These are phyloP conservation scores for Coleophora deauratella DNA, from an alignment of 2,888 invertebrate species.

Conservation along the genomic window DNA sequence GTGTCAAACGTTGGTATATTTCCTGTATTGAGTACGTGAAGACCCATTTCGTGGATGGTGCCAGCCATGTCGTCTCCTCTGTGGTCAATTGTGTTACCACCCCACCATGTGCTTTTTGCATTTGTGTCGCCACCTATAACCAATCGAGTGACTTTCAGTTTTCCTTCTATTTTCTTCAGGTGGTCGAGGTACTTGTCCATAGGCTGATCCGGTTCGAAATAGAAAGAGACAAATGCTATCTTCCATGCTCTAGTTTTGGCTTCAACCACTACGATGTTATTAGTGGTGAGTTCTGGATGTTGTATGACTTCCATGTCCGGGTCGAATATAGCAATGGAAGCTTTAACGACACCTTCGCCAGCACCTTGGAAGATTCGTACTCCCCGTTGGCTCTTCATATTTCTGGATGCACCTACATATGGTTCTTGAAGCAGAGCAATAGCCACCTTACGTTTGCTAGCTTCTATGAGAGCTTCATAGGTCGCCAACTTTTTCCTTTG, in stretches of 20 bases:
- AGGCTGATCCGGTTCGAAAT: slow-evolving; percentile 13
- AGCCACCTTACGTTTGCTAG: no score
- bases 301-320: slow-evolving; percentile 4
- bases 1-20: slow-evolving; percentile 20
- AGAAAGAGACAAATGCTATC: slow-evolving; percentile 11
- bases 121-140: slow-evolving; percentile 15
- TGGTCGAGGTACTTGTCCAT: slow-evolving; percentile 9
- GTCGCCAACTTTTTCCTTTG: no score
- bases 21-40: slow-evolving; percentile 20
- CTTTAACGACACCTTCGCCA: slow-evolving; percentile 10
- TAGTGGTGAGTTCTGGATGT: slow-evolving; percentile 11
- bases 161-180: background rate
- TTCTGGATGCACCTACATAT: no score
- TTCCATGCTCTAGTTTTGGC: slow-evolving; percentile 11
- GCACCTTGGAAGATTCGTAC: no score
- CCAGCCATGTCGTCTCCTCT: slow-evolving; percentile 13
- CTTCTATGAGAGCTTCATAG: no score
- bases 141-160: background rate
- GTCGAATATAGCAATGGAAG: slow-evolving; percentile 11
- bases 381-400: no score
- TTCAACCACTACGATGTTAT: slow-evolving; percentile 13
- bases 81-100: slow-evolving; percentile 5
- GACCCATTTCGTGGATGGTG: slow-evolving; percentile 7
- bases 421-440: slow-evolving; percentile 1
- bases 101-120: slow-evolving; percentile 18